Base-by-base conservation (phyloP, 2,797 vertebrate species). In the Emydoidea blandingii region DNA sequence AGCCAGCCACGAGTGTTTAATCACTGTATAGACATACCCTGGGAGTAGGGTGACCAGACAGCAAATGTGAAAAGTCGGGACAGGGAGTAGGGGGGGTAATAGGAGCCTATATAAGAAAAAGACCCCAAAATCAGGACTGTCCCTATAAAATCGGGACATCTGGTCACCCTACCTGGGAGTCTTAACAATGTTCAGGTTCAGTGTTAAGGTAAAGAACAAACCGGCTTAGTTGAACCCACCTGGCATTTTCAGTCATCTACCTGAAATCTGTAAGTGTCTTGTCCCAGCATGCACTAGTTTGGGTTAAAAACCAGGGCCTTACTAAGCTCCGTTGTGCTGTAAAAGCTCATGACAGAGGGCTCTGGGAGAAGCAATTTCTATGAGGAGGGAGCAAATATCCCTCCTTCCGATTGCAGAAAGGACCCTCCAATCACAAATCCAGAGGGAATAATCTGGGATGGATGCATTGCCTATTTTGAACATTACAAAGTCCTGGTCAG, bases 151-250 rank as follows among this genome's bases (percentile, higher is more conserved):
- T 50, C 50, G 1, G 15, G 50, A 50, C 50, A 50, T 50, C 50
- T 50, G 50, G 50, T 50, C 50, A 50, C 50, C 50, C 5, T 16
- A 50, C 18, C 65, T 37, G 65, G 83, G 47, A 54, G n/a, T n/a
- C 50, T 88, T 56, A 25, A 65, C 1, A 44, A 92, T 57, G 82
- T 83, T 94, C 49, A 34, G 49, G 74, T 84, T 94, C 78, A 68
- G 54, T 90, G 87, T 90, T 93, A 86, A 94, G 65, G 52, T 47
- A 74, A 80, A 93, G 18, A 41, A 83, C 44, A n/a, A 93, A 74
- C 72, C 50, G 72, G 23, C 37, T 44, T 49, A 11, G 92, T 82
- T 93, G 83, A 93, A 93, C 50, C 27, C 3, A 41, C 52, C 91
- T 96, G 85, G 57, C 37, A 50, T 29, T 59, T 16, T 34, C 41